These are phyloP conservation scores for Pardosa pseudoannulata DNA, from an alignment of 2,888 invertebrate species.

Conservation along the genomic window DNA sequence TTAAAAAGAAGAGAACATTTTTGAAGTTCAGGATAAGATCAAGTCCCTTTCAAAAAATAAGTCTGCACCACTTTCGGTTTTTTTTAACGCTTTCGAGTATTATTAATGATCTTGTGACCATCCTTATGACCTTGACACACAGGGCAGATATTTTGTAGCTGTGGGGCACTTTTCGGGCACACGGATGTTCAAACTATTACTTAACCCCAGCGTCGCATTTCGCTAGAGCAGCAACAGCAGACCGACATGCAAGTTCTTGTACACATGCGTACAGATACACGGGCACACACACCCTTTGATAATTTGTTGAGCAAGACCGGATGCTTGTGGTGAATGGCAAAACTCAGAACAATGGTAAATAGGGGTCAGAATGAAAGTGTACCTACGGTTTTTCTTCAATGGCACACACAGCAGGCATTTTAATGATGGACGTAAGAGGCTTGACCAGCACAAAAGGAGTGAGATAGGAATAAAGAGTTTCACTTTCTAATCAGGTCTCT, in stretches of 20 bases:
- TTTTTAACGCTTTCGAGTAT: background rate
- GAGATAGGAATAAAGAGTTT: background rate
- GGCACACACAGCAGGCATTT: slow-evolving; percentile 9
- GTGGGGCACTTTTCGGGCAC: slow-evolving; percentile 10
- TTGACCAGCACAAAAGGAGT: slow-evolving; percentile 15
- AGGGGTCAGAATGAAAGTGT: slow-evolving; percentile 26
- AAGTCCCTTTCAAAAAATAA: background rate
- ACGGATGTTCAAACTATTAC: slow-evolving; percentile 34
- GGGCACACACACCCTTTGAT: background rate
- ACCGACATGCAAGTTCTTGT: too few species aligned
- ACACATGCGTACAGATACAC: background rate
- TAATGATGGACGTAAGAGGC: slow-evolving; percentile 35
- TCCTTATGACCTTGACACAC: slow-evolving; percentile 17
- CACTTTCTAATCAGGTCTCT: slow-evolving; percentile 13
- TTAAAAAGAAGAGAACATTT: too few species aligned
- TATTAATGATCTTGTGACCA: slow-evolving; percentile 37
- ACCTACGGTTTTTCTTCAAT: slow-evolving; percentile 19
- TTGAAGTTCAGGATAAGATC: background rate
- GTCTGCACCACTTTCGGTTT: background rate
- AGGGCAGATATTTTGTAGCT: slow-evolving; percentile 11
- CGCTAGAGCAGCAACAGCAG: background rate
- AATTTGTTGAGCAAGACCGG: slow-evolving; percentile 46
- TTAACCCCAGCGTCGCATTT: slow-evolving; percentile 3
- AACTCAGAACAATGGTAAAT: slow-evolving; percentile 43
- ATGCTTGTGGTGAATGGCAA: slow-evolving; percentile 18